A percentile compares a stretch with the other conserved stretches of the same genome.
Evolutionary conservation across 2,888 invertebrate genomes (phyloP).

Genomic region (Peribatodes rhomboidaria): DNA sequence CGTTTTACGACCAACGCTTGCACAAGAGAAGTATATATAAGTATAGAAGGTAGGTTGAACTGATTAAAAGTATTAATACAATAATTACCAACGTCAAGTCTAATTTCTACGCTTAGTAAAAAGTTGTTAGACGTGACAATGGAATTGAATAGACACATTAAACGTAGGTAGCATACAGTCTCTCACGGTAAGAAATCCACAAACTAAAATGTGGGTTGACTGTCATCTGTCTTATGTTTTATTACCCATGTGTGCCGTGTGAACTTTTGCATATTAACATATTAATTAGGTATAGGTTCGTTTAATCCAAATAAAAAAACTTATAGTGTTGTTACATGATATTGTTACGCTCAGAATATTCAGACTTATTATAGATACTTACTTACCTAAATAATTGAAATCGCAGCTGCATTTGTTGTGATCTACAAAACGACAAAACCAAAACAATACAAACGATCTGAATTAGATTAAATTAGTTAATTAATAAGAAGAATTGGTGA

Average conservation of each 20-base stretch:
- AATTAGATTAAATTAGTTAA: too few relatives aligned
- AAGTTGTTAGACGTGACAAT: conserved; percentile 1
- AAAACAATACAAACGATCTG: too few relatives aligned
- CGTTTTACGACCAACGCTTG: not conserved
- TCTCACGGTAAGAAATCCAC: conserved; percentile 3
- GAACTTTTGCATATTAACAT: not conserved
- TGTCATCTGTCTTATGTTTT: conserved; percentile 10
- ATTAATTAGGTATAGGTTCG: too few relatives aligned
- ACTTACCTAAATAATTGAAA: too few relatives aligned
- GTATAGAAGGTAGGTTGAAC: not conserved
- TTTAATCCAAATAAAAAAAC: too few relatives aligned
- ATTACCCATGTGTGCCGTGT: not conserved
- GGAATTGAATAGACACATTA: conserved; percentile 4
- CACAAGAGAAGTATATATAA: not conserved
- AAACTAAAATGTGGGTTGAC: not conserved
- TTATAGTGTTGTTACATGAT: too few relatives aligned
- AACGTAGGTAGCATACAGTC: not conserved
- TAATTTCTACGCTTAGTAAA: not conserved
- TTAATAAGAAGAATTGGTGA: too few relatives aligned
- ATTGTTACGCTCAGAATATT: too few relatives aligned
- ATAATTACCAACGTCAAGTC: conserved; percentile 1
- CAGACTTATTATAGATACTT: too few relatives aligned
- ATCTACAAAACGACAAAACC: too few relatives aligned
- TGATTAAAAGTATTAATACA: not conserved
- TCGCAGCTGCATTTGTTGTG: too few relatives aligned